These are phyloP conservation scores for Zoroaster sp. DNA, from an alignment of 53 echinoderm and acorn worm species.

Conservation along the genomic window DNA sequence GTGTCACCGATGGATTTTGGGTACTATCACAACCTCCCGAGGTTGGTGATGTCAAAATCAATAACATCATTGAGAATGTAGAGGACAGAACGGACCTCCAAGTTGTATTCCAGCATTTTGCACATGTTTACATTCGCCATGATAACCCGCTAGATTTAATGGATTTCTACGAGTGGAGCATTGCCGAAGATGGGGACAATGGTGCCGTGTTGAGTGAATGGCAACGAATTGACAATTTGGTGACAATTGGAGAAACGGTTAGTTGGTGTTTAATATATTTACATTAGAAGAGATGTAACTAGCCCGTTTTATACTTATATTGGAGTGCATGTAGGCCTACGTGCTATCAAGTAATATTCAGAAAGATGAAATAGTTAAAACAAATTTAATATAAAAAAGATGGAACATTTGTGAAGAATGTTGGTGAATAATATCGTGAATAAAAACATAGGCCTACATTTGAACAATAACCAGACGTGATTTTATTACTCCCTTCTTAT, in stretches of 20 bases:
- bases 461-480: too few species aligned
- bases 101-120: constrained; percentile 5
- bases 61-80: not conserved
- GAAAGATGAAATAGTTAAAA: too few species aligned
- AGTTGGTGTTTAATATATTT: not conserved
- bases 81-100: not conserved
- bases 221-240: not conserved
- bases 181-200: not conserved
- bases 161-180: constrained; percentile 55
- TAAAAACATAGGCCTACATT: too few species aligned
- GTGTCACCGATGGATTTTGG: constrained; percentile 12
- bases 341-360: too few species aligned
- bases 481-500: not conserved
- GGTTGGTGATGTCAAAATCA: not conserved
- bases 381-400: too few species aligned
- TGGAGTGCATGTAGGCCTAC: too few species aligned
- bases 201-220: constrained; percentile 17
- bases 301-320: too few species aligned
- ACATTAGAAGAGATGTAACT: not conserved
- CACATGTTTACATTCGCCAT: not conserved
- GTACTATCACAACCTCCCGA: constrained; percentile 31
- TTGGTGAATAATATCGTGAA: too few species aligned
- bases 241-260: not conserved
- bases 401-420: too few species aligned
- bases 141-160: not conserved